A percentile compares a stretch with the other conserved stretches of the same genome.
These are phyloP conservation scores for Rhineura floridana DNA, from an alignment of 2,113 vertebrate genomes.

Conservation along the genomic window DNA sequence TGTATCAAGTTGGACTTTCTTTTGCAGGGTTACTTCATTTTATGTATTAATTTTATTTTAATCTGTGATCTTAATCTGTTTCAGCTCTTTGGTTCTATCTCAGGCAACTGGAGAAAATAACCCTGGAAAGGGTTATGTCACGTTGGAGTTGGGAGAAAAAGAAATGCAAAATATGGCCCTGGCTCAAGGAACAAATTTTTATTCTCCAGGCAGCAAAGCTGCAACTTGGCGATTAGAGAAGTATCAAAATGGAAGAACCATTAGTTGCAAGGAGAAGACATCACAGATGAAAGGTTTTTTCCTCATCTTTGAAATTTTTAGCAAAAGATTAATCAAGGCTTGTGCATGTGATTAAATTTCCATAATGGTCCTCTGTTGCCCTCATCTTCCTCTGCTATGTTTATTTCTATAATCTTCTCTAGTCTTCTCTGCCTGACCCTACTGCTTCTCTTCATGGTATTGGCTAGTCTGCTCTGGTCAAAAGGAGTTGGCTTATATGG, in stretches of 20 bases:
- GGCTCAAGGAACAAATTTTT: slow-evolving; percentile 11
- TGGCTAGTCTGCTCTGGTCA: not conserved
- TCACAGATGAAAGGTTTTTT: slow-evolving; percentile 57
- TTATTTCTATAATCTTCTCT: not conserved
- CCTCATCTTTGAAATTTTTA: slow-evolving; percentile 5
- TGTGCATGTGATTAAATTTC: not conserved
- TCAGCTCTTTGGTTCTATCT: slow-evolving; percentile 49
- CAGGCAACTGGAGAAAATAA: slow-evolving; percentile 37
- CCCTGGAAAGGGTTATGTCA: slow-evolving; percentile 24
- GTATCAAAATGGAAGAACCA: slow-evolving; percentile 15
- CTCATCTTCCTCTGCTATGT: not conserved
- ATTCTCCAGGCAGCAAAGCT: slow-evolving; percentile 43
- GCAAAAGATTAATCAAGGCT: not conserved
- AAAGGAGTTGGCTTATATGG: not conserved
- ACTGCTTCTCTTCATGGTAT: not conserved
- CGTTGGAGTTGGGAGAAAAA: slow-evolving; percentile 35
- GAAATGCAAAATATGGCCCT: slow-evolving; percentile 9
- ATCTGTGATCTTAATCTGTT: not conserved
- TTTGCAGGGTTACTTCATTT: not conserved
- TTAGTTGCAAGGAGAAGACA: slow-evolving; percentile 52
- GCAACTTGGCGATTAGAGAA: slow-evolving; percentile 46
- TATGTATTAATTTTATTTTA: not conserved
- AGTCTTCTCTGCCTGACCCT: not conserved
- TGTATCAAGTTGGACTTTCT: not conserved
- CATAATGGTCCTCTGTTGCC: not conserved